Evolutionary conservation across 2,797 vertebrate species (phyloP).

Genomic region (Brotula barbata): DNA sequence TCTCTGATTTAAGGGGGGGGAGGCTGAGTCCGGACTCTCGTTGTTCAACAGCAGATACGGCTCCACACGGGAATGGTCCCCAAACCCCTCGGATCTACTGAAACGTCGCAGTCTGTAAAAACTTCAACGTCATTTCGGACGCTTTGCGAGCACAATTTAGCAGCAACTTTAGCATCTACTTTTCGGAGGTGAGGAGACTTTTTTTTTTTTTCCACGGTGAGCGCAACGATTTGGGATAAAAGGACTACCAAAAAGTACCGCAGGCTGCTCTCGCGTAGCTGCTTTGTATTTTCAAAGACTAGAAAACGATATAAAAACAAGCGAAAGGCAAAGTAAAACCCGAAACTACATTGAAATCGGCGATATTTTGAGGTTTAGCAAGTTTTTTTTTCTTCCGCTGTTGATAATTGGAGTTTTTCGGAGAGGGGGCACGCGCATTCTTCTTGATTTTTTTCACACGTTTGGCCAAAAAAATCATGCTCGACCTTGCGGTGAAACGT

Average conservation of each 20-base stretch:
- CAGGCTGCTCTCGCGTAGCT: slow-evolving; percentile 20
- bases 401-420: slow-evolving; percentile 37
- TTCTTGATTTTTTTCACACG: slow-evolving; percentile 28
- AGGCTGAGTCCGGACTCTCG: slow-evolving; percentile 65
- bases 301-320: slow-evolving; percentile 1
- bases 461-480: slow-evolving; percentile 53
- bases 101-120: not conserved
- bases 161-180: slow-evolving; percentile 46
- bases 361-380: not conserved
- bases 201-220: slow-evolving; percentile 47
- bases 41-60: slow-evolving; percentile 49
- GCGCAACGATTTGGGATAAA: slow-evolving; percentile 63
- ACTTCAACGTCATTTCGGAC: not conserved
- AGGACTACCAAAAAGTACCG: slow-evolving; percentile 32
- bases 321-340: not conserved
- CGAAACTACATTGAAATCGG: accelerated
- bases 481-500: slow-evolving; percentile 35
- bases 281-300: slow-evolving; percentile 9
- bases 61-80: slow-evolving; percentile 37
- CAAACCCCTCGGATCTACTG: slow-evolving; percentile 28
- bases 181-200: slow-evolving; percentile 47
- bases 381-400: slow-evolving; percentile 24
- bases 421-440: slow-evolving; percentile 31
- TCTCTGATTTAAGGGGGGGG: slow-evolving; percentile 67
- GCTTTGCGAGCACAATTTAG: slow-evolving; percentile 19